Evolutionary conservation across 2,113 vertebrate genomes (phyloP).

Genomic region (Rhipidura dahli): DNA sequence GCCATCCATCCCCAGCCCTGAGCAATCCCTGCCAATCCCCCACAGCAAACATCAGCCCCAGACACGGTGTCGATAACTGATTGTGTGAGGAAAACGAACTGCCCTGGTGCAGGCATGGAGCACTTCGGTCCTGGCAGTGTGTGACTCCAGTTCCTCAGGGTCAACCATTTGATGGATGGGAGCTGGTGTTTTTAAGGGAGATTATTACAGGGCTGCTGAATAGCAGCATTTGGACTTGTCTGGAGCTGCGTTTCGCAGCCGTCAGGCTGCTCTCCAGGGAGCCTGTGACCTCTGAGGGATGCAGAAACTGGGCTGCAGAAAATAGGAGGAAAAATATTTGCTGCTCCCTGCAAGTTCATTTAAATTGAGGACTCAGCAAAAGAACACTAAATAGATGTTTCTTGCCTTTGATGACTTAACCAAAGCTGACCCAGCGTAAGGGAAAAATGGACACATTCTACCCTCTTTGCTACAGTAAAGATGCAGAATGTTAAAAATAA

Average conservation of each 20-base stretch:
- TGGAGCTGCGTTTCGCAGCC: neutral
- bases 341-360: constrained; percentile 32
- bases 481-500: neutral
- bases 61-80: neutral
- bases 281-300: neutral
- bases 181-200: neutral
- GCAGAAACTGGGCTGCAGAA: neutral
- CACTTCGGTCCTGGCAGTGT: neutral
- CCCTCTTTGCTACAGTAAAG: neutral
- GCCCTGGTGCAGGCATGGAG: neutral
- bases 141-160: neutral
- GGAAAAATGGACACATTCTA: neutral
- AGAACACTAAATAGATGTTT: neutral
- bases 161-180: neutral
- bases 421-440: neutral
- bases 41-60: neutral
- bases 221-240: rapidly evolving
- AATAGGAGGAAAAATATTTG: neutral
- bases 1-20: neutral
- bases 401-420: constrained; percentile 8
- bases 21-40: neutral
- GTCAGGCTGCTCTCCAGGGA: neutral
- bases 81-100: neutral
- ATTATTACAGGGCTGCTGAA: neutral
- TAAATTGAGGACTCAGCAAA: constrained; percentile 12